phyloP scores from a whole-genome alignment of 2,113 vertebrate species.

The Corythoichthys intestinalis region DNA sequence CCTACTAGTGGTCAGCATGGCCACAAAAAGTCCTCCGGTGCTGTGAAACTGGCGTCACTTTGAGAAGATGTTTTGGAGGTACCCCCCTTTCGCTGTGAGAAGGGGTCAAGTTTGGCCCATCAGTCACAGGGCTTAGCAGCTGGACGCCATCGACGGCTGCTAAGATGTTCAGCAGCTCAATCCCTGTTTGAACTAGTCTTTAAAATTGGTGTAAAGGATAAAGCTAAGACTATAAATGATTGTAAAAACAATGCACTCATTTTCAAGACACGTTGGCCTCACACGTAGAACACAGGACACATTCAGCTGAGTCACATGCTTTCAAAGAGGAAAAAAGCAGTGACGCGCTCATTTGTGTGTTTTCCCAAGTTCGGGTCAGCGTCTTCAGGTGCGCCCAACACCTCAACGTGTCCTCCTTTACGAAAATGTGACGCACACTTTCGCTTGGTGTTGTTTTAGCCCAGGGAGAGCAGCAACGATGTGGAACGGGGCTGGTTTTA shows the following conservation, averaged over 20 bases:
- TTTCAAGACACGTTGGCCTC: slow-evolving; percentile 42
- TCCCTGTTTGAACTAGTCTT: neutral
- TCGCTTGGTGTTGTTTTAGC: slow-evolving; percentile 82
- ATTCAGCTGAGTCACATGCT: slow-evolving; percentile 45
- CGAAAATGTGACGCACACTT: slow-evolving; percentile 38
- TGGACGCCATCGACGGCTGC: slow-evolving; percentile 65
- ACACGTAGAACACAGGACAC: slow-evolving; percentile 53
- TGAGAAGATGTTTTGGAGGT: slow-evolving; percentile 78
- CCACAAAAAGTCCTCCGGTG: slow-evolving; percentile 67
- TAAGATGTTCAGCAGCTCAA: slow-evolving; percentile 32
- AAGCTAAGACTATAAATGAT: neutral
- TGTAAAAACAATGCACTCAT: neutral
- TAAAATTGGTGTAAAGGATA: neutral
- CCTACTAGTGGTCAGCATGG: slow-evolving; percentile 66
- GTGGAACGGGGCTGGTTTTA: slow-evolving; percentile 80
- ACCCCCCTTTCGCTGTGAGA: slow-evolving; percentile 55
- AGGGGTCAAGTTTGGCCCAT: slow-evolving; percentile 79
- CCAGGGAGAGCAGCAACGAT: slow-evolving; percentile 79
- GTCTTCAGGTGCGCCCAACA: slow-evolving; percentile 49
- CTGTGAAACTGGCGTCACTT: slow-evolving; percentile 70
- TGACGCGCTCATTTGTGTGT: slow-evolving; percentile 54
- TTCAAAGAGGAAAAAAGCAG: slow-evolving; percentile 59
- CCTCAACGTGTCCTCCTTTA: slow-evolving; percentile 25
- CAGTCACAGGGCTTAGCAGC: slow-evolving; percentile 74
- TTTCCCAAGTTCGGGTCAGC: slow-evolving; percentile 52